Conservation (phyloP, 2,113 vertebrate species). For the Hyaena hyaena region DNA sequence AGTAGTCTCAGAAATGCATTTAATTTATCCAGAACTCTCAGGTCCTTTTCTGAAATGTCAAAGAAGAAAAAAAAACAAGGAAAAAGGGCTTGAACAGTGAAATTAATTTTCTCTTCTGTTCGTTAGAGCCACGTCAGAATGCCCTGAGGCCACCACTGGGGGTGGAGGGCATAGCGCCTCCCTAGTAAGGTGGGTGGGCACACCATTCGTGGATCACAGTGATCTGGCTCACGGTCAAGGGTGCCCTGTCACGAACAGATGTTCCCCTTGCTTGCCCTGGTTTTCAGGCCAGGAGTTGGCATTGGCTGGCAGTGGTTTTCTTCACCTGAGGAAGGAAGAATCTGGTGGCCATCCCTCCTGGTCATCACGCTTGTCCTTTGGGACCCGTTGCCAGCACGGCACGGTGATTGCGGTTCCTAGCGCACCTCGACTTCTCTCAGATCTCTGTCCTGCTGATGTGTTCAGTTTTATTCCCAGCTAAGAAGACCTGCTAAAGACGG, state of each 20-base stretch:
- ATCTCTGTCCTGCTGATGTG: no score
- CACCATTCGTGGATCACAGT: rapidly evolving
- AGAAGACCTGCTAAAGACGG: not conserved
- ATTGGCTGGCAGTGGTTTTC: not conserved
- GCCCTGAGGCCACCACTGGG: not conserved
- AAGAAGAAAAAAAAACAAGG: not conserved
- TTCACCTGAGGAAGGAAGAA: not conserved
- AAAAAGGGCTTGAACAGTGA: not conserved
- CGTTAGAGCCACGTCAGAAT: not conserved
- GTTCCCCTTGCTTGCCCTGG: no score
- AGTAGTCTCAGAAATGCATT: not conserved
- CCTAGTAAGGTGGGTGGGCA: no score
- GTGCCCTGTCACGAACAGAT: not conserved
- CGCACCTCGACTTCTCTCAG: not conserved
- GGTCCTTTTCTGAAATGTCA: not conserved
- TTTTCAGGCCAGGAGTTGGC: not conserved
- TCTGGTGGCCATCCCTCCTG: not conserved
- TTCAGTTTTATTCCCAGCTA: rapidly evolving
- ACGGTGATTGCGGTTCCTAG: not conserved
- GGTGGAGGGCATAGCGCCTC: not conserved
- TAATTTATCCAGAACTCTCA: not conserved
- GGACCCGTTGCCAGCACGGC: not conserved
- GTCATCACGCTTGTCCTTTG: not conserved
- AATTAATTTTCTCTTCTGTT: constrained; percentile 9
- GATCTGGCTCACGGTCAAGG: not conserved